Evolutionary conservation across 2,113 vertebrate genomes (phyloP).

Genomic region (Oreochromis niloticus): DNA sequence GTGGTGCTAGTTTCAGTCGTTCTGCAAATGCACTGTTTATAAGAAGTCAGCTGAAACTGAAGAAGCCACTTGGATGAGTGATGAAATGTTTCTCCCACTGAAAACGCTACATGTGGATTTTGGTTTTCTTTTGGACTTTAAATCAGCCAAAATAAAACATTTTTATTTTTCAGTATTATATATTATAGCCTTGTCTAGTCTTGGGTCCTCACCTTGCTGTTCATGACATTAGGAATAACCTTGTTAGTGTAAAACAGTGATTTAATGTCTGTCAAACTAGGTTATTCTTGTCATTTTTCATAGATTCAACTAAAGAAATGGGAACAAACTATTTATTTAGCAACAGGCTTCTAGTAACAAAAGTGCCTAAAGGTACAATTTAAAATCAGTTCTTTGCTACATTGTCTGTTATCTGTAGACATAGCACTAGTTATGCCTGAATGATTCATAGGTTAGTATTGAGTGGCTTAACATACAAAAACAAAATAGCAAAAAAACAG

Average conservation of each 20-base stretch:
- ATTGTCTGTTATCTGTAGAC: neutral
- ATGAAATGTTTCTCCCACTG: neutral
- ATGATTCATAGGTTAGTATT: rapidly evolving
- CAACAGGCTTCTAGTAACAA: neutral
- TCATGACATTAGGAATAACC: neutral
- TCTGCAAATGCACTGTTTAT: neutral
- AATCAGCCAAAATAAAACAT: neutral
- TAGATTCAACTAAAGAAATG: neutral
- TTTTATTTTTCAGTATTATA: neutral
- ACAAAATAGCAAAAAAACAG: neutral
- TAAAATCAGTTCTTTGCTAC: neutral
- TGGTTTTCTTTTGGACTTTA: neutral
- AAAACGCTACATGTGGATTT: neutral
- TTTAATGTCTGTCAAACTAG: neutral
- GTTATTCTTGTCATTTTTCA: neutral
- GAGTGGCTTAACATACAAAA: neutral
- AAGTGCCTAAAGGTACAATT: neutral
- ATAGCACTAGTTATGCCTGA: neutral
- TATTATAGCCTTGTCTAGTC: neutral
- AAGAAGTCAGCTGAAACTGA: neutral
- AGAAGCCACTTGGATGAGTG: neutral
- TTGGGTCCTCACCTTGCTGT: neutral
- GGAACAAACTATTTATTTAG: neutral
- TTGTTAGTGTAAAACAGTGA: neutral
- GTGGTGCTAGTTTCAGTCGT: rapidly evolving